Percentiles rank a stretch among this genome's conserved stretches.
These are phyloP conservation scores for Prunella strophiata DNA, from an alignment of 2,797 vertebrate genomes.

Conservation along the genomic window DNA sequence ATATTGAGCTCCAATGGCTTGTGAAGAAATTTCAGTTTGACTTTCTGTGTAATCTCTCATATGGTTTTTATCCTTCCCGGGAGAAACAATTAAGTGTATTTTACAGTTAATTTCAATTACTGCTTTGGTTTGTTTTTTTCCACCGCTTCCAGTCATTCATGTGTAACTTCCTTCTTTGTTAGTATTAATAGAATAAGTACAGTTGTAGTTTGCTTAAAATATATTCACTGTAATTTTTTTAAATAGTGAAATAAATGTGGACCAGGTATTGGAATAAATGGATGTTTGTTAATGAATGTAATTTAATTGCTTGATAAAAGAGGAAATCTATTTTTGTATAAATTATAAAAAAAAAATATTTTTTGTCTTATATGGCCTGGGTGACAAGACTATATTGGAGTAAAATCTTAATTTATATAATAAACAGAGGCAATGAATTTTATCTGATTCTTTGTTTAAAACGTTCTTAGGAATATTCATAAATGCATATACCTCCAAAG, in stretches of 20 bases:
- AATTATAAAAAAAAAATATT: neutral
- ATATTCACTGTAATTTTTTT: neutral
- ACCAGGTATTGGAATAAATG: neutral
- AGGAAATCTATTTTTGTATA: neutral
- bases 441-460: neutral
- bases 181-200: neutral
- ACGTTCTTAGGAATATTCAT: neutral
- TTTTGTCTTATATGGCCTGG: neutral
- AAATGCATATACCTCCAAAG: neutral
- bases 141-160: neutral
- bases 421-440: neutral
- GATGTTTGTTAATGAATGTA: neutral
- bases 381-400: neutral
- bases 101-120: slow-evolving; percentile 9
- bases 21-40: slow-evolving; percentile 1
- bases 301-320: neutral
- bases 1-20: slow-evolving; percentile 4
- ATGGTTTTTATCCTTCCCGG: neutral
- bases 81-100: slow-evolving; percentile 29
- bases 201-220: neutral
- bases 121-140: neutral
- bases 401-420: neutral
- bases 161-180: neutral
- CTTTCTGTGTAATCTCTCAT: neutral
- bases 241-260: neutral